A percentile compares a stretch with the other conserved stretches of the same genome.
phyloP scores from a whole-genome alignment of 2,113 vertebrate species.

The Grammomys surdaster region DNA sequence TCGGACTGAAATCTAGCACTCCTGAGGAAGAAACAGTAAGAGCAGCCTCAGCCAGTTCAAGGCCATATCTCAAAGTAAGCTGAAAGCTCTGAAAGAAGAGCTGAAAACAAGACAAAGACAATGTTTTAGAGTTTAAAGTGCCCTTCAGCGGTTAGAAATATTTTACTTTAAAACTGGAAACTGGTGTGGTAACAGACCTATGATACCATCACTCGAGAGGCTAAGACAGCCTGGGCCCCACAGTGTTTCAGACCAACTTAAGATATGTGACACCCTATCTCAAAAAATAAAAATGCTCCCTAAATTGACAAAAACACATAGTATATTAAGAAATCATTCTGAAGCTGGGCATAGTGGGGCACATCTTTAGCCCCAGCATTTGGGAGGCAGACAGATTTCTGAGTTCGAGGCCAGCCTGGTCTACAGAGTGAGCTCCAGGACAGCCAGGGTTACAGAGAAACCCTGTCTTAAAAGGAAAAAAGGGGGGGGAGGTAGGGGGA shows the following conservation, averaged over 20 bases:
- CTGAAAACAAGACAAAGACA: neutral
- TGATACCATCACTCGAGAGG: neutral
- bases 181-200: neutral
- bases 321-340: neutral
- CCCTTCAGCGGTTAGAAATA: conserved; percentile 10
- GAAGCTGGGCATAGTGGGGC: neutral
- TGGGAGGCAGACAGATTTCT: neutral
- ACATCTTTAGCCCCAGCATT: neutral
- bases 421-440: neutral
- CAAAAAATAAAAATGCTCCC: neutral
- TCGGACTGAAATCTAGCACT: neutral
- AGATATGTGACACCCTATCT: neutral
- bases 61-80: neutral
- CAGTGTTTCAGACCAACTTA: neutral
- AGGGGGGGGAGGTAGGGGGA: no score
- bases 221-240: neutral
- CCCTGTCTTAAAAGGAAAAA: no score
- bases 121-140: neutral
- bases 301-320: no score
- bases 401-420: neutral
- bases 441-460: no score
- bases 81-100: neutral
- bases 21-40: neutral
- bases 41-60: neutral
- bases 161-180: conserved; percentile 73